Evolutionary conservation across 2,888 invertebrate species (phyloP).

Genomic region (Epistrophella euchroma): DNA sequence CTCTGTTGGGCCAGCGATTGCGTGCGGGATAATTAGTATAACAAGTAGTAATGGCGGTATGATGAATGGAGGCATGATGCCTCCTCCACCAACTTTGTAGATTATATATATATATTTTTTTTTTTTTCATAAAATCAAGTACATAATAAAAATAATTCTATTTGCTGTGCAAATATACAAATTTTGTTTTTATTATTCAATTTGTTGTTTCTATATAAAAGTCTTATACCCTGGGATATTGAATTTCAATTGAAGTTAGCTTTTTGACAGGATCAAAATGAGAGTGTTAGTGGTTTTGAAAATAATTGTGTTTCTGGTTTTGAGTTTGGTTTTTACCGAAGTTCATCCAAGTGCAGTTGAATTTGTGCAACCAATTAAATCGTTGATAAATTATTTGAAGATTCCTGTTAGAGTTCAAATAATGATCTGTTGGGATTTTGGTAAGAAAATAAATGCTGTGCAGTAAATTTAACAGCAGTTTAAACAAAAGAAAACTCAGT

Average conservation of each 20-base stretch:
- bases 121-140: background rate
- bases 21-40: slow-evolving; percentile 83
- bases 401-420: slow-evolving; percentile 71
- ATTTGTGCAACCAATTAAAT: slow-evolving; percentile 67
- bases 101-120: no score
- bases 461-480: no score
- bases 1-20: slow-evolving; percentile 81
- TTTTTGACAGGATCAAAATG: slow-evolving; percentile 22
- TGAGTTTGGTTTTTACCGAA: background rate
- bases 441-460: slow-evolving; percentile 58
- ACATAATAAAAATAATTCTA: slow-evolving; percentile 54
- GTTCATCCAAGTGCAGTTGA: slow-evolving; percentile 19
- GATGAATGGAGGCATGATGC: slow-evolving; percentile 59
- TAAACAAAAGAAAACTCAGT: no score
- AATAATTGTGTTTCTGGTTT: background rate
- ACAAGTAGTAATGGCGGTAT: slow-evolving; percentile 80
- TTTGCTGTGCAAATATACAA: slow-evolving; percentile 65
- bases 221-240: no score
- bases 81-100: slow-evolving; percentile 63
- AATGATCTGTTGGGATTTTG: slow-evolving; percentile 76
- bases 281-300: background rate
- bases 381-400: slow-evolving; percentile 47
- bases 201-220: slow-evolving; percentile 53
- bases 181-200: slow-evolving; percentile 47
- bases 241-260: slow-evolving; percentile 1